Percentiles rank a stretch among this genome's conserved stretches.
These are phyloP conservation scores for Drosophila ficusphila DNA, from an alignment of 1,140 invertebrate species.

Conservation along the genomic window DNA sequence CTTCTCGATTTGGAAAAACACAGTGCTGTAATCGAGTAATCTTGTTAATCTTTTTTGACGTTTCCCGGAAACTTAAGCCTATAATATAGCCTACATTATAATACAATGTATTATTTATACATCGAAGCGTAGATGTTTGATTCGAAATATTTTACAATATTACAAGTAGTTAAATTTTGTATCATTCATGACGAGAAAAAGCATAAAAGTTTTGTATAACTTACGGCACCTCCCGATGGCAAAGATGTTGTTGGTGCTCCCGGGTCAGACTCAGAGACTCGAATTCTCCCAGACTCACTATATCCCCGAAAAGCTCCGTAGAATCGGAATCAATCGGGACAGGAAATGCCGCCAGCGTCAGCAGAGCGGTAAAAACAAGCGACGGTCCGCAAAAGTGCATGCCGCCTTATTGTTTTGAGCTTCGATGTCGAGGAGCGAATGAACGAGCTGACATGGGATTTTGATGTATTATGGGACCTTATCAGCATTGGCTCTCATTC, in stretches of 20 bases:
- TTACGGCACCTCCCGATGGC: conserved; percentile 68
- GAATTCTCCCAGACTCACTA: conserved; percentile 39
- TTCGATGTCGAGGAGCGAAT: conserved; percentile 39
- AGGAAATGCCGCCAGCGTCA: not conserved
- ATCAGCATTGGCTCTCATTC: conserved; percentile 33
- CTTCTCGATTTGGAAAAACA: conserved; percentile 68
- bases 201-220: too few species aligned
- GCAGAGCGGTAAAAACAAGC: conserved; percentile 12
- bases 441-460: conserved; percentile 23
- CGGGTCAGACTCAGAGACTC: conserved; percentile 57
- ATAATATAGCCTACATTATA: too few species aligned
- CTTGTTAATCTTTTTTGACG: not conserved
- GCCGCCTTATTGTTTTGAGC: conserved; percentile 32
- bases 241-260: conserved; percentile 50
- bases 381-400: conserved; percentile 31
- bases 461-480: conserved; percentile 16
- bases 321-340: conserved; percentile 1
- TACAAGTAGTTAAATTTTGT: too few species aligned
- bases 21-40: conserved; percentile 31
- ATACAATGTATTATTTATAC: too few species aligned
- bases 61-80: too few species aligned
- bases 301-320: conserved; percentile 55
- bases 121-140: too few species aligned
- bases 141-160: too few species aligned
- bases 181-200: too few species aligned